Base-by-base conservation (phyloP, 2,797 vertebrate species). In the Chelmon rostratus region DNA sequence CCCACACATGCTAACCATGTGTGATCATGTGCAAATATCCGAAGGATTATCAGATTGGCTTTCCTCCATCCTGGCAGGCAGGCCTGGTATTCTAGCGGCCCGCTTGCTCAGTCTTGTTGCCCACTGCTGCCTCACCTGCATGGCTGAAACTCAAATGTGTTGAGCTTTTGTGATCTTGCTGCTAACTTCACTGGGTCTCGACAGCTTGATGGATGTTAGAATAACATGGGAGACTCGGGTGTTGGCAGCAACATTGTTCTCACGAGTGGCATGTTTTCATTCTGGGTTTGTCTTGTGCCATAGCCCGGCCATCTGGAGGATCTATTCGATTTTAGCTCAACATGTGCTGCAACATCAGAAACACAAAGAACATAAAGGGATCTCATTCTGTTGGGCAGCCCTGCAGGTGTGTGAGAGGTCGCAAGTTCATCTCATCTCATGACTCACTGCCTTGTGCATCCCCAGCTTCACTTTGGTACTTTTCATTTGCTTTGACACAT, bases 1-100 rank as follows among this genome's bases (percentile, higher is more conserved):
- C 6, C 11, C 38, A 5, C 3, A 10, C 38, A 35, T 21, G 11
- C 31, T 31, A 59, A 35, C 21, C 33, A 28, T 33, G 18, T 62
- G 25, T 37, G 25, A 19, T 35, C 10, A 37, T 57, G 19, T 78
- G 58, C n/a, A 59, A 42, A 64, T 54, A 71, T 2, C 13, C 42
- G 8, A 50, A 54, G 9, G 49, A 72, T 83, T 65, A 75, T 74
- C 33, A 70, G 37, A 68, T 23, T 65, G 11, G 18, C 25, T 46
- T 38, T 50, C 15, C 15, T 44, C 25, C 21, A 40, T 31, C 38
- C 5, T 40, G 19, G 1, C 69, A 54, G 47, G 9, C 38, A 64
- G 49, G 38, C 8, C 28, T 56, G n/a, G 18, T 65, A 44, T 69
- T 57, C 18, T 66, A 38, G 1, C 35, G 15, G 13, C 33, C 21